These are phyloP conservation scores for Julus scanicus DNA, from an alignment of 2,888 invertebrate genomes.

Conservation along the genomic window DNA sequence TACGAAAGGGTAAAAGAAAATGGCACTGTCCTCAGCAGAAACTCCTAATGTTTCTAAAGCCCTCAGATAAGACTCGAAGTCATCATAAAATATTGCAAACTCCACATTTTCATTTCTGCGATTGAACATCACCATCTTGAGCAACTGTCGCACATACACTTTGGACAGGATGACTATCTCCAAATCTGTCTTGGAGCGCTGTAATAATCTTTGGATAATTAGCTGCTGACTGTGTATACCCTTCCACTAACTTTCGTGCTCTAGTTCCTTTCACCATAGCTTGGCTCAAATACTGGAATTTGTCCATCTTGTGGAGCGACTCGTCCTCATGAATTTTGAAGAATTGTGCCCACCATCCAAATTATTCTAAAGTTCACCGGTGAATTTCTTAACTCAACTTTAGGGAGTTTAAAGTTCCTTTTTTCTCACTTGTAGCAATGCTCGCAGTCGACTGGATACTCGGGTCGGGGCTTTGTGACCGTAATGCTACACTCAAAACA, in stretches of 20 bases:
- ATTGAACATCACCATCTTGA: not conserved
- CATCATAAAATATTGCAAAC: not conserved
- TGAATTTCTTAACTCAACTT: not conserved
- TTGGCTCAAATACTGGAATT: constrained; percentile 54
- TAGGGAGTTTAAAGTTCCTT: not conserved
- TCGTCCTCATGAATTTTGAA: constrained; percentile 52
- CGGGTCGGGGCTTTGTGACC: too few relatives aligned
- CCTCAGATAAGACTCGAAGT: not conserved
- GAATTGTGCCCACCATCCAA: constrained; percentile 47
- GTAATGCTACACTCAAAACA: too few relatives aligned
- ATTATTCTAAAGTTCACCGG: not conserved
- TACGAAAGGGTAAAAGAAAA: not conserved
- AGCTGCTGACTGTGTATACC: constrained; percentile 50
- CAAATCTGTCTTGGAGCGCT: constrained; percentile 3
- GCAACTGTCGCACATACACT: not conserved
- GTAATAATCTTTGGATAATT: constrained; percentile 54
- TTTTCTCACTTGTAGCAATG: not conserved
- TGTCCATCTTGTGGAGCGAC: constrained; percentile 51
- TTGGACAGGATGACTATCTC: not conserved
- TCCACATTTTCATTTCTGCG: accelerated
- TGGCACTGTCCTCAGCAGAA: not conserved
- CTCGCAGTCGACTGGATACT: too few relatives aligned
- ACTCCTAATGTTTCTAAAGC: not conserved
- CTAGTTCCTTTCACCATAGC: constrained; percentile 11
- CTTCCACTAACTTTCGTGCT: constrained; percentile 48